Evolutionary conservation across 2,888 invertebrate species (phyloP).

Genomic region (Sesia apiformis): DNA sequence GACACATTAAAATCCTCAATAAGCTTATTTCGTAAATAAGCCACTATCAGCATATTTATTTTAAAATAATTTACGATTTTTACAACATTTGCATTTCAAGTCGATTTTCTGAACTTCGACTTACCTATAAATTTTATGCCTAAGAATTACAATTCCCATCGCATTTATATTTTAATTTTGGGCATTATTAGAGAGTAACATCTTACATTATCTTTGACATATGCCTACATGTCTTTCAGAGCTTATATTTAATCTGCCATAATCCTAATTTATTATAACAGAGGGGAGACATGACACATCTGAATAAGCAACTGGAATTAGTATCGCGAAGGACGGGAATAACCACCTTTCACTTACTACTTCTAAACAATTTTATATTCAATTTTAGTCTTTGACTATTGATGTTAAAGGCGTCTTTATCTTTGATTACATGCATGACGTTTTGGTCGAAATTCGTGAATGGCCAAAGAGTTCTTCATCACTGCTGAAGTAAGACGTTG

Average conservation of each 20-base stretch:
- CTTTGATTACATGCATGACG: not conserved
- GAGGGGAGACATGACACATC: constrained; percentile 34
- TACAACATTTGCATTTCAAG: too few relatives aligned
- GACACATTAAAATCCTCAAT: too few relatives aligned
- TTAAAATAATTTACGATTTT: too few relatives aligned
- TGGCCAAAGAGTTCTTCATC: constrained; percentile 20
- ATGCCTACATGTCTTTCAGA: constrained; percentile 11
- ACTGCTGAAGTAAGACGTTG: constrained; percentile 33
- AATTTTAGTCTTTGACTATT: not conserved
- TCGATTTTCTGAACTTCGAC: too few relatives aligned
- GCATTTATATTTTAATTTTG: not conserved
- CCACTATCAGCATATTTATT: too few relatives aligned
- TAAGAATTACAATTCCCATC: not conserved
- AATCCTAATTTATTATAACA: constrained; percentile 48
- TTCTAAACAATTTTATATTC: not conserved
- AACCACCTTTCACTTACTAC: not conserved
- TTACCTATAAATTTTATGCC: too few relatives aligned
- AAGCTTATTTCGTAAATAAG: too few relatives aligned
- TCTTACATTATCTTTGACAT: not conserved
- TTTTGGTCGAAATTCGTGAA: not conserved
- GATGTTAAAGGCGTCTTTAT: too few relatives aligned
- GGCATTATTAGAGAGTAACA: not conserved
- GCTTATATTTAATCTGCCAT: constrained; percentile 33
- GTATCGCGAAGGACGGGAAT: constrained; percentile 9
- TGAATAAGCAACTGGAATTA: constrained; percentile 50